phyloP scores from a whole-genome alignment of 2,797 vertebrate genomes.

The Mormyrops attenuatus region DNA sequence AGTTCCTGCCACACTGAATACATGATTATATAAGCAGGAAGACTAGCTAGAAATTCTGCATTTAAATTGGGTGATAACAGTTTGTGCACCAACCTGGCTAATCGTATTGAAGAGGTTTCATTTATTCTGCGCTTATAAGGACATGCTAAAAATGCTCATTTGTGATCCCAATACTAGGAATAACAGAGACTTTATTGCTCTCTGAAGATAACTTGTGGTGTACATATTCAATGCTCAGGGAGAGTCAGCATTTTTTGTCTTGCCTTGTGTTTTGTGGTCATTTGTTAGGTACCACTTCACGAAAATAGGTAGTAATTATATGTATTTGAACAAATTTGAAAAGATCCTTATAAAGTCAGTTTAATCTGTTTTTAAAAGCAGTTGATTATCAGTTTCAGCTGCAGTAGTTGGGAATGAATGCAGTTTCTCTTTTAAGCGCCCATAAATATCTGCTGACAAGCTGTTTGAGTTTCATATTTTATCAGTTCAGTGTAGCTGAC shows the following conservation, averaged over 20 bases:
- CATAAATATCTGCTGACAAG: conserved; percentile 28
- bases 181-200: neutral
- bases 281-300: neutral
- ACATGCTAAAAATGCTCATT: neutral
- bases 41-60: neutral
- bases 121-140: neutral
- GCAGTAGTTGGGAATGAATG: conserved; percentile 23
- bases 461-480: conserved; percentile 30
- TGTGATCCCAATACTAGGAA: neutral
- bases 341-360: neutral
- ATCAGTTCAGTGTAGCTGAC: conserved; percentile 19
- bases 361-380: neutral
- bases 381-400: neutral
- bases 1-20: neutral
- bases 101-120: neutral
- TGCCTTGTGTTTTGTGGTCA: neutral
- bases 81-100: neutral
- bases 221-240: neutral
- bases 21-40: neutral
- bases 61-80: neutral
- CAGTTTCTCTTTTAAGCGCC: conserved; percentile 21
- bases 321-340: neutral
- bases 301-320: neutral
- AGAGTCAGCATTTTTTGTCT: neutral
- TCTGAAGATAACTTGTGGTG: neutral